Percentiles rank a stretch among this genome's conserved stretches.
phyloP scores from a whole-genome alignment of 2,888 invertebrate genomes.

The Zele albiditarsus region DNA sequence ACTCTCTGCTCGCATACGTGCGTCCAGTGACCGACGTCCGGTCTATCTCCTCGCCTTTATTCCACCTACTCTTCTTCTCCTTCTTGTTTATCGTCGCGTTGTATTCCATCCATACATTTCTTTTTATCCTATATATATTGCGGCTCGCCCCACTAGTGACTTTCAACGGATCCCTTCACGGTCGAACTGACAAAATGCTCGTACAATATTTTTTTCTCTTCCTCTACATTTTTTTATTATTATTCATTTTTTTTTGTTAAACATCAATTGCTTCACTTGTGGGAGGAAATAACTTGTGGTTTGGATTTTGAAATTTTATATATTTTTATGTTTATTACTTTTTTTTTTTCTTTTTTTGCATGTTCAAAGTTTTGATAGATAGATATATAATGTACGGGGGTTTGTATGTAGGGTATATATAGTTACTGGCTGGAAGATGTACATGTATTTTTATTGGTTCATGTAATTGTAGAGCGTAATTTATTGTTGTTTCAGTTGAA shows the following conservation, averaged over 20 bases:
- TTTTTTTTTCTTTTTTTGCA: not conserved
- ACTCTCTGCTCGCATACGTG: conserved; percentile 29
- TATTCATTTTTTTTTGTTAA: conserved; percentile 22
- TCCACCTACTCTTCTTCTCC: conserved; percentile 45
- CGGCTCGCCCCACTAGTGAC: conserved; percentile 31
- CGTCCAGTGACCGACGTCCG: conserved; percentile 41
- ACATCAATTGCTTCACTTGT: conserved; percentile 25
- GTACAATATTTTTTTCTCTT: conserved; percentile 30
- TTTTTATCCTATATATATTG: conserved; percentile 38
- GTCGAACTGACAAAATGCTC: conserved; percentile 36
- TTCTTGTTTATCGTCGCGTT: conserved; percentile 37
- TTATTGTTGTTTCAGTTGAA: too few relatives aligned
- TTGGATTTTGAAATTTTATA: conserved; percentile 9
- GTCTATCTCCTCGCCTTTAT: conserved; percentile 38
- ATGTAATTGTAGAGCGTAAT: too few relatives aligned
- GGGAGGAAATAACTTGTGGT: conserved; percentile 32
- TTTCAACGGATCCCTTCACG: conserved; percentile 47
- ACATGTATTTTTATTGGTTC: too few relatives aligned
- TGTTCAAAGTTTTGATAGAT: not conserved
- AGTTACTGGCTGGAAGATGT: too few relatives aligned
- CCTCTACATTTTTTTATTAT: conserved; percentile 44
- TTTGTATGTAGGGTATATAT: too few relatives aligned
- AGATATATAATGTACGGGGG: too few relatives aligned
- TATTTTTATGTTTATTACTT: not conserved
- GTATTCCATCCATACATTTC: conserved; percentile 35